phyloP scores from a whole-genome alignment of 2,797 vertebrate species.

The Muscicapa striata region DNA sequence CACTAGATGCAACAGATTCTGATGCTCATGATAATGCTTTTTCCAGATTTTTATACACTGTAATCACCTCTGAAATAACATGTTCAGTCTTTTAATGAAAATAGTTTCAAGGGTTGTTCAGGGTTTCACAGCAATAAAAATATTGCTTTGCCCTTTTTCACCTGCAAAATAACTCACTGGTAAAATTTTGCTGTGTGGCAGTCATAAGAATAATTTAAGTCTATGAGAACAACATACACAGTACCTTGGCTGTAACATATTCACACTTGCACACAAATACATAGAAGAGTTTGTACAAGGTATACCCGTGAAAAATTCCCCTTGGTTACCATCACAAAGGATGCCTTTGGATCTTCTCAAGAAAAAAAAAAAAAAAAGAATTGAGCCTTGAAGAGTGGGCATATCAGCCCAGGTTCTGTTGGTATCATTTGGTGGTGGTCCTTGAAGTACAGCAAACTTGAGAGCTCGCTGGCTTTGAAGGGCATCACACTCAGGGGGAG shows the following conservation, averaged over 20 bases:
- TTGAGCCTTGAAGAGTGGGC: not conserved
- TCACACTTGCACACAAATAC: not conserved
- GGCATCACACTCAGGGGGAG: accelerated
- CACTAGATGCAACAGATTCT: not conserved
- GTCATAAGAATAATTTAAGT: not conserved
- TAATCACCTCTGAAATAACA: not conserved
- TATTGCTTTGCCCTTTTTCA: not conserved
- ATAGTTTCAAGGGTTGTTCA: not conserved
- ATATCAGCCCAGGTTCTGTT: not conserved
- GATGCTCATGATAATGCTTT: not conserved
- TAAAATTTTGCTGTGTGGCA: not conserved
- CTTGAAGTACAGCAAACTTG: not conserved
- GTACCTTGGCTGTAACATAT: not conserved
- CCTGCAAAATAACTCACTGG: not conserved
- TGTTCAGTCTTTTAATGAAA: not conserved
- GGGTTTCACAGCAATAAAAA: not conserved
- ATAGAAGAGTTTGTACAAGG: not conserved
- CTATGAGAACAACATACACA: not conserved
- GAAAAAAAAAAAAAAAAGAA: not conserved
- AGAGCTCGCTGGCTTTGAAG: not conserved
- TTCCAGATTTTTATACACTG: not conserved
- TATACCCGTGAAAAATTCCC: not conserved
- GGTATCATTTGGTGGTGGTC: not conserved
- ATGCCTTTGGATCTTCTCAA: not conserved
- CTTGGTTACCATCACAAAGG: not conserved